These are phyloP conservation scores for Daboia siamensis DNA, from an alignment of 2,113 vertebrate species.

Conservation along the genomic window DNA sequence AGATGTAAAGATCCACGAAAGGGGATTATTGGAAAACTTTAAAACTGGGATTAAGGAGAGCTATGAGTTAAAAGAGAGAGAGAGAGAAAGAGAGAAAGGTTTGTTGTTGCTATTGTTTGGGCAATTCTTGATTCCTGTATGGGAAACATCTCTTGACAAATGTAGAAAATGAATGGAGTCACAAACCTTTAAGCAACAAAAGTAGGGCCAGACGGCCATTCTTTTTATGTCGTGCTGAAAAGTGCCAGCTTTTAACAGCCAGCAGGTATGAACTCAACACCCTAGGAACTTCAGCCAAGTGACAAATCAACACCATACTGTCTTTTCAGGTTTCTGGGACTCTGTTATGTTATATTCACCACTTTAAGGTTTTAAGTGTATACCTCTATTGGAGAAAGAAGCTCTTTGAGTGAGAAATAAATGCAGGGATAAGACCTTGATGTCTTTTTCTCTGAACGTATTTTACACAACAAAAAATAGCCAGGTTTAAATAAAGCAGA, in stretches of 20 bases:
- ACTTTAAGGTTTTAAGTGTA: neutral
- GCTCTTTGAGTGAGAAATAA: neutral
- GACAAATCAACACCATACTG: conserved; percentile 26
- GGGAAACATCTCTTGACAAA: neutral
- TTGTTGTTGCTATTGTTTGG: neutral
- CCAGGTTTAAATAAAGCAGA: neutral
- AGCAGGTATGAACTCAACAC: conserved; percentile 44
- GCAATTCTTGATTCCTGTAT: conserved; percentile 8
- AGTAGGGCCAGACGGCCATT: neutral
- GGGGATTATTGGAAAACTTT: neutral
- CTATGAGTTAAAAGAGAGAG: neutral
- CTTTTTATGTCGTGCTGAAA: conserved; percentile 10
- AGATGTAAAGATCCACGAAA: neutral
- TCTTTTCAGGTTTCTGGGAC: conserved; percentile 3
- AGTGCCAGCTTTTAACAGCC: conserved; percentile 23
- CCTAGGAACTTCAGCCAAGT: conserved; percentile 31
- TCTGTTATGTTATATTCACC: conserved; percentile 16
- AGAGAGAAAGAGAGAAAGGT: too few species aligned
- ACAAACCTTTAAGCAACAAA: neutral
- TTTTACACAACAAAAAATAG: neutral
- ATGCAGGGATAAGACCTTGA: conserved; percentile 5
- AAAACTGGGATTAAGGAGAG: neutral
- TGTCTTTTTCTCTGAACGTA: conserved; percentile 6
- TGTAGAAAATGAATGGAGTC: neutral
- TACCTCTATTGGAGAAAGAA: conserved; percentile 9